A percentile compares a stretch with the other conserved stretches of the same genome.
phyloP scores from a whole-genome alignment of 2,888 invertebrate species.

The Cantharis nigra region DNA sequence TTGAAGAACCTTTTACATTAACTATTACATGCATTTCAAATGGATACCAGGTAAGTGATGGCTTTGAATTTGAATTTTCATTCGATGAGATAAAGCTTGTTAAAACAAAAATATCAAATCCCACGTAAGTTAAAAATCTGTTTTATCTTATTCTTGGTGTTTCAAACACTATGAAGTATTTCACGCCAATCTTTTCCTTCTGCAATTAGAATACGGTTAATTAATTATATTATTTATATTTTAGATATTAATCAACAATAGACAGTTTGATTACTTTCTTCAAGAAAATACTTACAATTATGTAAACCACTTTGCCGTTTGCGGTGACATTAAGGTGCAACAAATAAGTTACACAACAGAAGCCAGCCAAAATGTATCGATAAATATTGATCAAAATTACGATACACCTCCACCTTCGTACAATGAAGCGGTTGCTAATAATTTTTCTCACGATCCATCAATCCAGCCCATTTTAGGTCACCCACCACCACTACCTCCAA shows the following conservation, averaged over 20 bases:
- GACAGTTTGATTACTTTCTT: conserved; percentile 71
- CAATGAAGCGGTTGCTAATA: neutral
- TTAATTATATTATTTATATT: neutral
- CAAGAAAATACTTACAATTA: conserved; percentile 68
- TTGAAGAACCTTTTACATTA: conserved; percentile 68
- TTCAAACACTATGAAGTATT: no score
- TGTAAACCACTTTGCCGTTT: conserved; percentile 67
- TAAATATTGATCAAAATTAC: neutral
- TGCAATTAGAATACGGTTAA: no score
- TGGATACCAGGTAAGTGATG: conserved; percentile 65
- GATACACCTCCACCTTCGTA: conserved; percentile 4
- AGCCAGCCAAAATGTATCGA: neutral
- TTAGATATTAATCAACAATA: conserved; percentile 61
- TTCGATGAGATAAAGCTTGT: neutral
- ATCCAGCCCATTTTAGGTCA: neutral
- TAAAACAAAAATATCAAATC: no score
- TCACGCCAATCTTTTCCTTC: no score
- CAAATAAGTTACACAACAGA: conserved; percentile 51
- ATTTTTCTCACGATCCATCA: neutral
- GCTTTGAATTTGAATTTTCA: neutral
- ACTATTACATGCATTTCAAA: conserved; percentile 65
- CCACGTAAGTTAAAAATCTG: no score
- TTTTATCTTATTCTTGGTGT: no score
- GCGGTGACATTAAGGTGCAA: conserved; percentile 69
- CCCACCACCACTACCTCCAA: neutral